Evolutionary conservation across 2,888 invertebrate species (phyloP).

Genomic region (Agrochola lota): DNA sequence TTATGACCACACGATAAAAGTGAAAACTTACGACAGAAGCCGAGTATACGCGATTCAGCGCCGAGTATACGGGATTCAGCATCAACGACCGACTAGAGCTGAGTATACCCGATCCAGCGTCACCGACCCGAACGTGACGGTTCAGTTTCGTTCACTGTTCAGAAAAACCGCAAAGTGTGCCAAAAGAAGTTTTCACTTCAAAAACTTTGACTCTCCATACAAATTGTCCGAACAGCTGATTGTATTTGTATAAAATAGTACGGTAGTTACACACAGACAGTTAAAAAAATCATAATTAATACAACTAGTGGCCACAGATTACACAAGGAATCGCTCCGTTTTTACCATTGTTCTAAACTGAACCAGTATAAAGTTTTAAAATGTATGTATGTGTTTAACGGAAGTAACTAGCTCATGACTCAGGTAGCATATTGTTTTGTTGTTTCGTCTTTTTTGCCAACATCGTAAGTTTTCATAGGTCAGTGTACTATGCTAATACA

Average conservation of each 20-base stretch:
- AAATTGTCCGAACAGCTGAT: neutral
- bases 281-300: neutral
- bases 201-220: neutral
- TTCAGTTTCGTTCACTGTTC: no score
- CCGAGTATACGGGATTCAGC: no score
- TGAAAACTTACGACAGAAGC: neutral
- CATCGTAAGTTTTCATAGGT: slow-evolving; percentile 29
- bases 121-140: no score
- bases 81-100: no score
- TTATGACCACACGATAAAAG: neutral
- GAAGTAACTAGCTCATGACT: slow-evolving; percentile 58
- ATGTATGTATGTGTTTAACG: slow-evolving; percentile 17
- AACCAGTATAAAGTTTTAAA: slow-evolving; percentile 20
- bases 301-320: neutral
- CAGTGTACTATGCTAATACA: slow-evolving; percentile 33
- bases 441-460: slow-evolving; percentile 9
- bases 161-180: neutral
- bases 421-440: slow-evolving; percentile 32
- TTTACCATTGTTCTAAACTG: slow-evolving; percentile 48
- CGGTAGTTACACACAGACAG: neutral
- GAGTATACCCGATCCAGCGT: no score
- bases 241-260: neutral
- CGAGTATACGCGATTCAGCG: no score
- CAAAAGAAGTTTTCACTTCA: neutral
- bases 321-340: slow-evolving; percentile 14